phyloP scores from a whole-genome alignment of 2,797 vertebrate species.

The Microctenopoma lineatum region DNA sequence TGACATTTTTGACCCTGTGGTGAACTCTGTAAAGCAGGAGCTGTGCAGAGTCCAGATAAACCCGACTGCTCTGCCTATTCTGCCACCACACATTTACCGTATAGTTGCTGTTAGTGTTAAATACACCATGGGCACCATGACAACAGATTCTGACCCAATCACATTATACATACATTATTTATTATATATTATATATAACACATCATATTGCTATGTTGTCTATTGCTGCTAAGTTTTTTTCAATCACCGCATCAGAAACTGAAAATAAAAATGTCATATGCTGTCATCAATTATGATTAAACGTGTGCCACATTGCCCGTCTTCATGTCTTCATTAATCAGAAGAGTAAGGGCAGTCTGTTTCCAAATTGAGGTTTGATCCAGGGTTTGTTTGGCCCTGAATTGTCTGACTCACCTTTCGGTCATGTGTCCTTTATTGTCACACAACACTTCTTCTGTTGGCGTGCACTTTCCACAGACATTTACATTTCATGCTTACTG shows the following conservation, averaged over 20 bases:
- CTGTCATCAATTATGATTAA: background rate
- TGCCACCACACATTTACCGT: conserved; percentile 15
- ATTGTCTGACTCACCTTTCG: conserved; percentile 40
- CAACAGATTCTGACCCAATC: conserved; percentile 35
- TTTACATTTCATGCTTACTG: conserved; percentile 66
- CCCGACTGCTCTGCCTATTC: conserved; percentile 37
- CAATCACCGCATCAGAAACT: background rate
- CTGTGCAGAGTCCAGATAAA: conserved; percentile 50
- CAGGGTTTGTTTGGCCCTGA: conserved; percentile 67
- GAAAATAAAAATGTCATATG: background rate
- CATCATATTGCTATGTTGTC: conserved; percentile 3
- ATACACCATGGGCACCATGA: conserved; percentile 20
- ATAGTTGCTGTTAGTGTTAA: conserved; percentile 29
- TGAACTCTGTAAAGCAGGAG: conserved; percentile 78
- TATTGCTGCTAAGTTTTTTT: background rate
- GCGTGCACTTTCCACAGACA: conserved; percentile 67
- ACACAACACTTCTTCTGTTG: conserved; percentile 59
- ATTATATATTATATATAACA: background rate
- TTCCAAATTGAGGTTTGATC: conserved; percentile 22
- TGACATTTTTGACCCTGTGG: conserved; percentile 79
- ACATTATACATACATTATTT: background rate
- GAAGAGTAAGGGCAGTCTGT: conserved; percentile 16
- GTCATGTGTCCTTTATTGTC: conserved; percentile 64
- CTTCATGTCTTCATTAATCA: conserved; percentile 14
- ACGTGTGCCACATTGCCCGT: conserved; percentile 2